Percentiles rank a stretch among this genome's conserved stretches.
phyloP scores from a whole-genome alignment of 2,113 vertebrate species.

The Odobenus rosmarus region DNA sequence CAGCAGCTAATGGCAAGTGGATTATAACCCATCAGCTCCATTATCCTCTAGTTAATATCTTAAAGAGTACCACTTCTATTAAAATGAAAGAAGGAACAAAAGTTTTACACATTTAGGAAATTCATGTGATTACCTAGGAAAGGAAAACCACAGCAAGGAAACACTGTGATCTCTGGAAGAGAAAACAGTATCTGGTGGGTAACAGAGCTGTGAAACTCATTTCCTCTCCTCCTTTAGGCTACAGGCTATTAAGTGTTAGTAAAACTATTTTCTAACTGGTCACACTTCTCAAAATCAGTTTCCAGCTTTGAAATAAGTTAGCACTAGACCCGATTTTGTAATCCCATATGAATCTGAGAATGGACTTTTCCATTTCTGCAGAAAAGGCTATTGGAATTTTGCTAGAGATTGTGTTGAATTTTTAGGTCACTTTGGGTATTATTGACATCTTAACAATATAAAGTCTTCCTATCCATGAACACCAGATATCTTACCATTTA shows the following conservation, averaged over 20 bases:
- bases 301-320: background rate
- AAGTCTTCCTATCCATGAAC: too few species aligned
- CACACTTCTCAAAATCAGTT: background rate
- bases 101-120: conserved; percentile 5
- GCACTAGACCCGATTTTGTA: background rate
- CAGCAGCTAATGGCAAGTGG: background rate
- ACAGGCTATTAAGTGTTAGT: rapidly evolving
- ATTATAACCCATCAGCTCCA: background rate
- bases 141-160: background rate
- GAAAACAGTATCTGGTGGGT: background rate
- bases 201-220: background rate
- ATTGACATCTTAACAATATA: too few species aligned
- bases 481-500: too few species aligned
- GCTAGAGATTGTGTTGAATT: too few species aligned
- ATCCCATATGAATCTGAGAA: too few species aligned
- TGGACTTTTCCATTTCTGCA: too few species aligned
- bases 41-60: background rate
- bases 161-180: background rate
- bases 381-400: too few species aligned
- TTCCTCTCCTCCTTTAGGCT: background rate
- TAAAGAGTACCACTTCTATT: background rate
- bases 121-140: background rate
- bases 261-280: background rate
- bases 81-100: background rate
- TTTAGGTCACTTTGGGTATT: too few species aligned